A percentile compares a stretch with the other conserved stretches of the same genome.
Evolutionary conservation across 2,113 vertebrate genomes (phyloP).

Genomic region (Tachysurus fulvidraco): DNA sequence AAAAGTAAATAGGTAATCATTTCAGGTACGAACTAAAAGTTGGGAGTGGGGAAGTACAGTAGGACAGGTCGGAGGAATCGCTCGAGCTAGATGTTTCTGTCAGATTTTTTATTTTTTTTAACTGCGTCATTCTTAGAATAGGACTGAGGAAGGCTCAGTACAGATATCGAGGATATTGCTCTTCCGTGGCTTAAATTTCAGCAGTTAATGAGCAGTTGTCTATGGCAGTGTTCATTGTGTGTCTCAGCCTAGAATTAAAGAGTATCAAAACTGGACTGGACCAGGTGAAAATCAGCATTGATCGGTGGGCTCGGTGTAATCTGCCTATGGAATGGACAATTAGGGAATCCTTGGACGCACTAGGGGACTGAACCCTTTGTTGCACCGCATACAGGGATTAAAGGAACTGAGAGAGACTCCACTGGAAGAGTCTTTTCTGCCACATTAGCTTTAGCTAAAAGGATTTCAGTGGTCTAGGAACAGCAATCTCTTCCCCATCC

Average conservation of each 20-base stretch:
- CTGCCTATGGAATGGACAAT: slow-evolving; percentile 57
- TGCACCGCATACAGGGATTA: slow-evolving; percentile 56
- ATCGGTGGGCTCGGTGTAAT: slow-evolving; percentile 47
- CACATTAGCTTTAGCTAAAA: slow-evolving; percentile 66
- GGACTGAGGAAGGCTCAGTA: background rate
- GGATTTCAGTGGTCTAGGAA: slow-evolving; percentile 58
- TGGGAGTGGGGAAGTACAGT: background rate
- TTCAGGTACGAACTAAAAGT: background rate
- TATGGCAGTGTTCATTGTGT: background rate
- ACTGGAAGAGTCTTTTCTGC: slow-evolving; percentile 63
- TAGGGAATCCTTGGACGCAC: slow-evolving; percentile 59
- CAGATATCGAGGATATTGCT: background rate
- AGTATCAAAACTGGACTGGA: background rate
- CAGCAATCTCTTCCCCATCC: slow-evolving; percentile 29
- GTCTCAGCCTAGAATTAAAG: background rate
- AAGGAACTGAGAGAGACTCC: slow-evolving; percentile 56
- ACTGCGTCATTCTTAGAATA: background rate
- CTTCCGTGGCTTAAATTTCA: background rate
- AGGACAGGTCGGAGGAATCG: background rate
- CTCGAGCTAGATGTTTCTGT: background rate
- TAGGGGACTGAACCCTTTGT: slow-evolving; percentile 56
- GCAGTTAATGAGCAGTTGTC: background rate
- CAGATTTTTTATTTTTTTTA: background rate
- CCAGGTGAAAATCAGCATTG: slow-evolving; percentile 27
- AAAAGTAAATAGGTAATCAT: background rate